Conservation (phyloP, 2,888 invertebrate species). For the Neria commutata region DNA sequence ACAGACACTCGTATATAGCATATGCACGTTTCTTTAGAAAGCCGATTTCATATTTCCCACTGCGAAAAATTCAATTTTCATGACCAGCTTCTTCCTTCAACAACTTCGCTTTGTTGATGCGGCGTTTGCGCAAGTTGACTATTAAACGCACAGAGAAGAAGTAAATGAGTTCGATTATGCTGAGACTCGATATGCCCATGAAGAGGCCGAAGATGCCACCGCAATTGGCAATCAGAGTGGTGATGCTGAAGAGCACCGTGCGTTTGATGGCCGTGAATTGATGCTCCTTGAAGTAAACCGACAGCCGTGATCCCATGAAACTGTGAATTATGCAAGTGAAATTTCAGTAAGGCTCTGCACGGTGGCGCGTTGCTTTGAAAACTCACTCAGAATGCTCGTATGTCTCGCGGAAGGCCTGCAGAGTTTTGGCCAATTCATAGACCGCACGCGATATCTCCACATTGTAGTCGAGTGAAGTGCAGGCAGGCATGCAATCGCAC, state of each 20-base stretch:
- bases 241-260: constrained; percentile 70
- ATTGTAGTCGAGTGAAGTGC: constrained; percentile 57
- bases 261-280: constrained; percentile 73
- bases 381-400: constrained; percentile 54
- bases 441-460: constrained; percentile 56
- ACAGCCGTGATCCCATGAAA: constrained; percentile 66
- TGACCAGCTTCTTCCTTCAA: not conserved
- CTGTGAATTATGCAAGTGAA: constrained; percentile 52
- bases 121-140: constrained; percentile 46
- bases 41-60: too few relatives aligned
- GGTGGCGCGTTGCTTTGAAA: not conserved
- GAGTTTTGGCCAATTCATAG: constrained; percentile 44
- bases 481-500: constrained; percentile 58
- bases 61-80: too few relatives aligned
- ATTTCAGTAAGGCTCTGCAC: not conserved
- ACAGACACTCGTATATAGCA: too few relatives aligned
- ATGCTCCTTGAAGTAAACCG: constrained; percentile 74
- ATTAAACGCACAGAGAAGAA: constrained; percentile 63
- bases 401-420: constrained; percentile 46
- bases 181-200: constrained; percentile 60
- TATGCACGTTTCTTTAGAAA: too few relatives aligned
- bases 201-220: constrained; percentile 69
- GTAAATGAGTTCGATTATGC: constrained; percentile 65
- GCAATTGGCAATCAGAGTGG: constrained; percentile 72
- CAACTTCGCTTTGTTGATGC: constrained; percentile 38